Base-by-base conservation (phyloP, 2,113 vertebrate genomes). In the Chamaetylas fuelleborni region DNA sequence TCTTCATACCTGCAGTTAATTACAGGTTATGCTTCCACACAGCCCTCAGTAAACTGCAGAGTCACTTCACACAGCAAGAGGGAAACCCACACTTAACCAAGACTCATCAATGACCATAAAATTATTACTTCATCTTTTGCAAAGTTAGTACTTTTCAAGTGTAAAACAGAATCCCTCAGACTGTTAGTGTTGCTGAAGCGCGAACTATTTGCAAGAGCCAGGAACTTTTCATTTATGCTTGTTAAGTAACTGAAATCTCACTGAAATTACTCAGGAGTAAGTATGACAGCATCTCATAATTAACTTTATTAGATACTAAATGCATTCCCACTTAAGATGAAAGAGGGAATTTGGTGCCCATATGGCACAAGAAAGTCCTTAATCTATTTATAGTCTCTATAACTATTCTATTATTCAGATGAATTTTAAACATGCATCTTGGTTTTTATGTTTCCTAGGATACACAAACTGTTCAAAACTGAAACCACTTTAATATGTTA, bases 241-340 rank as follows among this genome's bases (percentile, higher is more conserved):
- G 43, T 65, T 66, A 66, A 90, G 48, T 71, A 92, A 85, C 48
- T 71, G 70, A 53, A 93, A 70, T 87, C 24, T 74, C 78, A 62
- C 56, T 62, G 65, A 57, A 72, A 88, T 67, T 71, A 76, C 79
- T 88, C 25, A 50, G 38, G 26, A 93, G 6, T 70, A 87, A 85
- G 34, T 38, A 56, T 26, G 38, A 57, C 40, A 65, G 50, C 58
- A 70, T 70, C 56, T 56, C 5, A 7, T 72, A 48, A 34, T 92
- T 82, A 81, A 73, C 38, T 91, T 80, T 81, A 73, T 40, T 81
- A 77, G 60, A 61, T 81, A 87, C 28, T 84, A 91, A 84, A 95
- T 78, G 58, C 60, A 77, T 89, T 81, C 31, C 36, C 64, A 60
- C 33, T 60, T 51, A 57, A 91, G 66, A 92, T 60, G 33, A 88